A percentile compares a stretch with the other conserved stretches of the same genome.
phyloP scores from a whole-genome alignment of 1,140 invertebrate genomes.

The Sesamia nonagrioides region DNA sequence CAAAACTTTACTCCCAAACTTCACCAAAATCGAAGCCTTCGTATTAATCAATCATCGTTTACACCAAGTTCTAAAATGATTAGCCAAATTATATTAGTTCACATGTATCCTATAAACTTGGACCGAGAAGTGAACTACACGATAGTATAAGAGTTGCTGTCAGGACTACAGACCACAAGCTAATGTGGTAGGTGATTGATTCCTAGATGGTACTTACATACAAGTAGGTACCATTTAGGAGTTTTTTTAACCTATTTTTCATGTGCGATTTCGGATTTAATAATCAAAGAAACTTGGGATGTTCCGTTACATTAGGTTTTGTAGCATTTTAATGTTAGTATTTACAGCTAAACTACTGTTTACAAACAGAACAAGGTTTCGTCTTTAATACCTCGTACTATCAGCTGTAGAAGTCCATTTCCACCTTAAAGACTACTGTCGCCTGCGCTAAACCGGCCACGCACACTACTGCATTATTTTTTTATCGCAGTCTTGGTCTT shows the following conservation, averaged over 20 bases:
- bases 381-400: too few relatives aligned
- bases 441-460: too few relatives aligned
- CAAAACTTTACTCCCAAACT: background rate
- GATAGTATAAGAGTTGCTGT: background rate
- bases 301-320: too few relatives aligned
- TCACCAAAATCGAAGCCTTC: background rate
- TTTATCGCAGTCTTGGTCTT: too few relatives aligned
- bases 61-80: conserved; percentile 13
- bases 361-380: too few relatives aligned
- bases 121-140: background rate
- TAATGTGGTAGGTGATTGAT: conserved; percentile 1
- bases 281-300: background rate
- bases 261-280: background rate
- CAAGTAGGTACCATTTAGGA: too few relatives aligned
- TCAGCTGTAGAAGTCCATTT: too few relatives aligned
- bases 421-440: too few relatives aligned
- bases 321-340: too few relatives aligned
- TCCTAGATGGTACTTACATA: background rate
- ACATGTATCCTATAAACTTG: background rate
- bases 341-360: too few relatives aligned
- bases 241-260: background rate
- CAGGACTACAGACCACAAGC: background rate
- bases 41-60: background rate
- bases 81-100: conserved; percentile 6
- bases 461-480: too few relatives aligned